Percentiles rank a stretch among this genome's conserved stretches.
Conservation (phyloP, 2,113 vertebrate species). For the Limnothrissa miodon region DNA sequence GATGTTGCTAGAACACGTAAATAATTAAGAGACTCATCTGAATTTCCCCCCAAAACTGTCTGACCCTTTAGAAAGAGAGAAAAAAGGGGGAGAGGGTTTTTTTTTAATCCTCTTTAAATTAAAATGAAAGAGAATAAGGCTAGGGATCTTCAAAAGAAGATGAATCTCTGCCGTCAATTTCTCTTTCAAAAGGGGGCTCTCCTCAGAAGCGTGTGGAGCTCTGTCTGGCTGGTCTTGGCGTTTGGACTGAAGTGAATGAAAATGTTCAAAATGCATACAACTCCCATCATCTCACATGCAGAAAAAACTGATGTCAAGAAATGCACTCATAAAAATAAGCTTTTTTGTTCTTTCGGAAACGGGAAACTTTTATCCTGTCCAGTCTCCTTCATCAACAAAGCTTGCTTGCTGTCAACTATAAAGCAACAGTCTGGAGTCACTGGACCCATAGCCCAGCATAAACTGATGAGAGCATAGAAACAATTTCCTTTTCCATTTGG, state of each 20-base stretch:
- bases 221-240: neutral
- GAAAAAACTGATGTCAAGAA: neutral
- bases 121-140: slow-evolving; percentile 11
- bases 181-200: neutral
- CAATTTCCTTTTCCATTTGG: neutral
- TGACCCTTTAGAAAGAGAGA: slow-evolving; percentile 52
- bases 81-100: neutral
- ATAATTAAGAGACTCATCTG: slow-evolving; percentile 70
- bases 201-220: neutral
- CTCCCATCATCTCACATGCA: neutral
- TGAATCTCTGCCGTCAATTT: slow-evolving; percentile 38
- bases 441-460: too few relatives aligned
- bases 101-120: neutral
- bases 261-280: neutral
- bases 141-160: slow-evolving; percentile 30
- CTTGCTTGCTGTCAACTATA: too few relatives aligned
- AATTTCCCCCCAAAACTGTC: slow-evolving; percentile 62
- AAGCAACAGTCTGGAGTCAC: too few relatives aligned
- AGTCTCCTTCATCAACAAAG: too few relatives aligned
- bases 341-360: too few relatives aligned
- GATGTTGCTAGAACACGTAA: slow-evolving; percentile 63
- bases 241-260: neutral
- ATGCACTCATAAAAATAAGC: neutral
- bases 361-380: too few relatives aligned
- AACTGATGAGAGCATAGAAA: too few relatives aligned